Evolutionary conservation across 2,113 vertebrate genomes (phyloP).

Genomic region (Nicator chloris): DNA sequence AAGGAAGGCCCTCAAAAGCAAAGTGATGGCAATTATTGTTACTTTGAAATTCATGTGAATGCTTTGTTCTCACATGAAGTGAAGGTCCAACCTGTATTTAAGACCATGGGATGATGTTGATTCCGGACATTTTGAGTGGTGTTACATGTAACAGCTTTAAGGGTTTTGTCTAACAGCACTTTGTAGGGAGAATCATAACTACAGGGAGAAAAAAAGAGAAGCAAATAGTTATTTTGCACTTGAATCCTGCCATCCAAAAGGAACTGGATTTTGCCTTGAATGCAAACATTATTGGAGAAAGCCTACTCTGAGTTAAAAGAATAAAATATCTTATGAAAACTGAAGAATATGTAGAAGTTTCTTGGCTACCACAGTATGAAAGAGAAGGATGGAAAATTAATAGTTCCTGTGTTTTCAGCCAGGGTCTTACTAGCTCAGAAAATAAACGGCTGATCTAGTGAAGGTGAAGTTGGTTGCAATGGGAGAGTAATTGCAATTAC

Average conservation of each 20-base stretch:
- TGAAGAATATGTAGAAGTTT: not conserved
- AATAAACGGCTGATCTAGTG: constrained; percentile 24
- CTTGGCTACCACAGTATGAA: not conserved
- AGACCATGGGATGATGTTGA: not conserved
- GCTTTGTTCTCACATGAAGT: not conserved
- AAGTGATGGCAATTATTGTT: not conserved
- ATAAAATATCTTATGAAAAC: not conserved
- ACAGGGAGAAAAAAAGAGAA: not conserved
- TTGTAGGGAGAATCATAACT: not conserved
- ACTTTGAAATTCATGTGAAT: not conserved
- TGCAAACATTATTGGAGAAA: not conserved
- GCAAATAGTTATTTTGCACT: not conserved
- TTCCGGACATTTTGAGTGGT: not conserved
- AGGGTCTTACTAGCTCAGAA: not conserved
- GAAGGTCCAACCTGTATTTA: not conserved
- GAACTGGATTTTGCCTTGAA: not conserved
- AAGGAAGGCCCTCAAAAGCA: not conserved
- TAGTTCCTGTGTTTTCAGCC: not conserved
- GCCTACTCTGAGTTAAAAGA: not conserved
- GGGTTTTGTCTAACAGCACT: not conserved
- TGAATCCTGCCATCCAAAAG: not conserved
- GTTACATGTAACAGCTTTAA: not conserved
- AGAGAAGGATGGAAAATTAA: not conserved
- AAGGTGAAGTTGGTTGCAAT: not conserved
- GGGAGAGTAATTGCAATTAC: constrained; percentile 5